A percentile compares a stretch with the other conserved stretches of the same genome.
Evolutionary conservation across 2,888 invertebrate genomes (phyloP).

Genomic region (Synanthedon andrenaeformis): DNA sequence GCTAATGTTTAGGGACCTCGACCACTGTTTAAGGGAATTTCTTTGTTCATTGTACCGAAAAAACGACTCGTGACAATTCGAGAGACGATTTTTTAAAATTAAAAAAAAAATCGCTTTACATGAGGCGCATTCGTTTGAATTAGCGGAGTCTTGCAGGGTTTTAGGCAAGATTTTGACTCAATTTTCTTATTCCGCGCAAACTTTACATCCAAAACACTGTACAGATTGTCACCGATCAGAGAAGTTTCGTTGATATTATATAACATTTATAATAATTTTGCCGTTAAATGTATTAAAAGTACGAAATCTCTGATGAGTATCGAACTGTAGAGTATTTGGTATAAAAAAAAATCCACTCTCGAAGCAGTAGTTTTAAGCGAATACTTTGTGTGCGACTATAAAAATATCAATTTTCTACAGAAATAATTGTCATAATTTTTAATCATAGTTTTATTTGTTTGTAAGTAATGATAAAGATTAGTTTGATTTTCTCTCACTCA

Average conservation of each 20-base stretch:
- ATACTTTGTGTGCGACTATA: constrained; percentile 52
- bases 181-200: constrained; percentile 18
- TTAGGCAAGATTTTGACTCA: constrained; percentile 38
- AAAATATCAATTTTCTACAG: constrained; percentile 59
- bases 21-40: constrained; percentile 45
- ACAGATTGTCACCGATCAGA: neutral
- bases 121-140: constrained; percentile 14
- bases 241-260: neutral
- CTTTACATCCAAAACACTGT: neutral
- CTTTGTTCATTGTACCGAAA: constrained; percentile 50
- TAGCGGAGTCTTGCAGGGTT: constrained; percentile 35
- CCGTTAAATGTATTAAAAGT: too few species aligned
- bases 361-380: constrained; percentile 49
- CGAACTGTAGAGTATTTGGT: too few species aligned
- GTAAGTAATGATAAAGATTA: constrained; percentile 33
- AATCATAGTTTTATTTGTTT: constrained; percentile 29
- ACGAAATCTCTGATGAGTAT: too few species aligned
- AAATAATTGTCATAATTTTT: constrained; percentile 34
- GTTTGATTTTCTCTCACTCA: constrained; percentile 57
- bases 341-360: constrained; percentile 34
- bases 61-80: constrained; percentile 46
- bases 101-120: constrained; percentile 15
- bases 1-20: constrained; percentile 42
- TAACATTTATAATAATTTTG: too few species aligned
- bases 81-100: constrained; percentile 36